Evolutionary conservation across 2,113 vertebrate genomes (phyloP).

Genomic region (Guaruba guarouba): DNA sequence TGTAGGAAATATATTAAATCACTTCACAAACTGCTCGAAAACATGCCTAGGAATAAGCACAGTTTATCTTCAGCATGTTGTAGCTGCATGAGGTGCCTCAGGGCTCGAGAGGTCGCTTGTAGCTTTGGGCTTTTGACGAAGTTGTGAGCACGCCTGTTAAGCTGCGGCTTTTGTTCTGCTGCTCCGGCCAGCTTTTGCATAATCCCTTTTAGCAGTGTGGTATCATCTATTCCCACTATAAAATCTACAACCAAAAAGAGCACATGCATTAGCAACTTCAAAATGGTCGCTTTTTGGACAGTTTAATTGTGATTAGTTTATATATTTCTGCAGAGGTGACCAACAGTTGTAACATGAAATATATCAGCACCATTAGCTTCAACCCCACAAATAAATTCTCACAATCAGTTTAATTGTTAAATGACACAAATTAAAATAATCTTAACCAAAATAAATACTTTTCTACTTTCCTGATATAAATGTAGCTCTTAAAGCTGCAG

Average conservation of each 20-base stretch:
- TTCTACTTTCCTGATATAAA: not conserved
- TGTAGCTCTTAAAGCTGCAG: not conserved
- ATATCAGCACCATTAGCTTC: not conserved
- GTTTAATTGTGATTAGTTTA: not conserved
- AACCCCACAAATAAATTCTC: not conserved
- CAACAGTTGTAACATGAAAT: not conserved
- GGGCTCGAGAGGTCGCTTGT: conserved; percentile 19
- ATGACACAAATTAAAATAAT: not conserved
- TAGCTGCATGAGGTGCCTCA: not conserved
- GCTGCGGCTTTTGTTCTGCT: not conserved
- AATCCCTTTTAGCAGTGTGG: not conserved
- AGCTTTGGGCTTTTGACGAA: not conserved
- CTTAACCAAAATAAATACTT: not conserved
- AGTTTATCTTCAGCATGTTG: not conserved
- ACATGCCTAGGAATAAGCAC: not conserved
- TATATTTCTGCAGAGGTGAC: not conserved
- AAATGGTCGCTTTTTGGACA: not conserved
- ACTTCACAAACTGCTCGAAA: not conserved
- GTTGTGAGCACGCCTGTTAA: not conserved
- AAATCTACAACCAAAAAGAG: not conserved
- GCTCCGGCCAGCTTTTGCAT: not conserved
- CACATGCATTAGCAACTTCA: not conserved
- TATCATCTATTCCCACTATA: not conserved
- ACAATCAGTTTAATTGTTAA: not conserved
- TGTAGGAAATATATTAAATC: not conserved